Evolutionary conservation across 2,888 invertebrate species (phyloP).

Genomic region (Tipula confusa): DNA sequence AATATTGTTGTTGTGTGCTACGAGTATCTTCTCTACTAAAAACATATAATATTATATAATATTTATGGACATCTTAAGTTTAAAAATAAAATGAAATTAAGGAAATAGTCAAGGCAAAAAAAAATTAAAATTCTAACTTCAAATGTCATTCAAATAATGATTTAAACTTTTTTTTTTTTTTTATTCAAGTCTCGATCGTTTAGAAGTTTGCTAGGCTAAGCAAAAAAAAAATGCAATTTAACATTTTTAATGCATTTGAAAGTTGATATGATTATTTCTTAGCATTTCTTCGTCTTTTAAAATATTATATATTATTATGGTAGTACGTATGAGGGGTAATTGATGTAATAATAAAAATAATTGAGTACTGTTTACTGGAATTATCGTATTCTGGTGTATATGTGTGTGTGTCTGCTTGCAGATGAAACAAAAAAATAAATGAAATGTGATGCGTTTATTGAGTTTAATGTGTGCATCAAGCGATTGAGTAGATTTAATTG

Average conservation of each 20-base stretch:
- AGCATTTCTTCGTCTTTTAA: neutral
- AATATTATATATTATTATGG: too few relatives aligned
- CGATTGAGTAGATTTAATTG: neutral
- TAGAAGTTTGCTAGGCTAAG: neutral
- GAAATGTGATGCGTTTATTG: constrained; percentile 12
- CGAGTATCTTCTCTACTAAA: neutral
- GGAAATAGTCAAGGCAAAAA: neutral
- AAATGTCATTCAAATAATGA: constrained; percentile 20
- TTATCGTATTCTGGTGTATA: neutral
- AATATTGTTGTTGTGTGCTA: neutral
- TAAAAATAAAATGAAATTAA: neutral
- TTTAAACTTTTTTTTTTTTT: neutral
- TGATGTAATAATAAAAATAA: neutral
- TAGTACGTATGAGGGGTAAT: neutral
- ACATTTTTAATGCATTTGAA: constrained; percentile 20
- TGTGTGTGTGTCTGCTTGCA: neutral
- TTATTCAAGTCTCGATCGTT: neutral
- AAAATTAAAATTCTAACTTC: constrained; percentile 20
- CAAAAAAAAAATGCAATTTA: neutral
- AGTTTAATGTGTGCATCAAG: neutral
- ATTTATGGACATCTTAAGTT: neutral
- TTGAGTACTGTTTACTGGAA: constrained; percentile 12
- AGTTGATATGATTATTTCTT: constrained; percentile 16
- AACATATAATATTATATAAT: neutral
- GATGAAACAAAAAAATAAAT: neutral